phyloP scores from a whole-genome alignment of 2,113 vertebrate genomes.

The Ardeotis arabs region DNA sequence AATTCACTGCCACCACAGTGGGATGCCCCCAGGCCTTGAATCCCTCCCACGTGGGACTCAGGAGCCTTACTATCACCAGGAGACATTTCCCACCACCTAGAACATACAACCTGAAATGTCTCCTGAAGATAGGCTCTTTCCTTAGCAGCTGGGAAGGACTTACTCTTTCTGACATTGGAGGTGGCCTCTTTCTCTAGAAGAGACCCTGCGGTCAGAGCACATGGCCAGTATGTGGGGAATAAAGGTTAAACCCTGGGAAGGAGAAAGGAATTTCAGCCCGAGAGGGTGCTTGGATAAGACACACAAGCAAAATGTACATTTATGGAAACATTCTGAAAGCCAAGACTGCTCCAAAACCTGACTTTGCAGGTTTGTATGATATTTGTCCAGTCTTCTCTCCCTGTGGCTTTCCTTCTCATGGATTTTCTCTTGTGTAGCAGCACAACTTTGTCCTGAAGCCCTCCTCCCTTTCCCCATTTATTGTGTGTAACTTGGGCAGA shows the following conservation, averaged over 20 bases:
- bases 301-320: not conserved
- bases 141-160: not conserved
- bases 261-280: not conserved
- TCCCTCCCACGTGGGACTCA: not conserved
- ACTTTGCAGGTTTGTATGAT: rapidly evolving
- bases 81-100: not conserved
- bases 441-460: not conserved
- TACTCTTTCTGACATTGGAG: not conserved
- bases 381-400: not conserved
- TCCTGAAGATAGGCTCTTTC: not conserved
- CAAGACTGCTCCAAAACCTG: not conserved
- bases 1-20: not conserved
- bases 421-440: not conserved
- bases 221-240: not conserved
- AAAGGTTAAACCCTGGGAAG: not conserved
- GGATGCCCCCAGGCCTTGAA: not conserved
- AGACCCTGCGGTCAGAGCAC: not conserved
- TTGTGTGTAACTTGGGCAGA: not conserved
- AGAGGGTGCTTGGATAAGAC: not conserved
- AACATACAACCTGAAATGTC: not conserved
- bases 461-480: not conserved
- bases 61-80: not conserved
- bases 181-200: not conserved
- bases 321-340: not conserved
- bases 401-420: not conserved